phyloP scores from a whole-genome alignment of 30 jellyfish, hydroid and myxozoan species.

The Mastigias papua region DNA sequence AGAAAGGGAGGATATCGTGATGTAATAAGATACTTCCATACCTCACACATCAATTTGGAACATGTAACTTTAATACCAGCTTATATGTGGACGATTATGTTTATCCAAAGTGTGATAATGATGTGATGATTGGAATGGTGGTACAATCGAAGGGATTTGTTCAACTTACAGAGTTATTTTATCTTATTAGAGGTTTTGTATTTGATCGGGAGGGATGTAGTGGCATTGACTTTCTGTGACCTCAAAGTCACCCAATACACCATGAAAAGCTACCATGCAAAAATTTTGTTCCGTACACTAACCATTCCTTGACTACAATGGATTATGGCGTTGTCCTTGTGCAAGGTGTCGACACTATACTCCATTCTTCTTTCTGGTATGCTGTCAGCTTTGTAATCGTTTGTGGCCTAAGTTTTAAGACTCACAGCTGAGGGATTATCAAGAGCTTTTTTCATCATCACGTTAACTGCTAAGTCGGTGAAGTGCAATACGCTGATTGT shows the following conservation, averaged over 20 bases:
- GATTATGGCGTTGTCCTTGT: not conserved
- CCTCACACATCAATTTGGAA: no score
- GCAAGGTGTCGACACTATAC: not conserved
- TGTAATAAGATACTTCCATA: no score
- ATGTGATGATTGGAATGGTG: not conserved
- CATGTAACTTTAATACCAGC: no score
- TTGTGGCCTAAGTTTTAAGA: not conserved
- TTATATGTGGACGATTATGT: no score
- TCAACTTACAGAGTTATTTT: not conserved
- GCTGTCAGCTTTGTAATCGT: constrained; percentile 23
- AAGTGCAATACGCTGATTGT: no score
- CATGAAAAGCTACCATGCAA: constrained; percentile 9
- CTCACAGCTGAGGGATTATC: constrained; percentile 4
- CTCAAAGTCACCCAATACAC: not conserved
- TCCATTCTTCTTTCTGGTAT: constrained; percentile 12
- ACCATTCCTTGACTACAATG: not conserved
- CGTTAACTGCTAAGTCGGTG: not conserved
- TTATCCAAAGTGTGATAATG: no score
- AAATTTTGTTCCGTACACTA: not conserved
- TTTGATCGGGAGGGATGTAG: not conserved
- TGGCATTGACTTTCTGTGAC: not conserved
- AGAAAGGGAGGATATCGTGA: no score
- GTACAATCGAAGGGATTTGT: no score
- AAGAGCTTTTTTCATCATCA: not conserved
- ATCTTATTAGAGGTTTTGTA: not conserved